Evolutionary conservation across 64 coral and sea anemone species (phyloP), one percentile per base, ranked within the genome.

Genomic region (Pachyseris speciosa): DNA sequence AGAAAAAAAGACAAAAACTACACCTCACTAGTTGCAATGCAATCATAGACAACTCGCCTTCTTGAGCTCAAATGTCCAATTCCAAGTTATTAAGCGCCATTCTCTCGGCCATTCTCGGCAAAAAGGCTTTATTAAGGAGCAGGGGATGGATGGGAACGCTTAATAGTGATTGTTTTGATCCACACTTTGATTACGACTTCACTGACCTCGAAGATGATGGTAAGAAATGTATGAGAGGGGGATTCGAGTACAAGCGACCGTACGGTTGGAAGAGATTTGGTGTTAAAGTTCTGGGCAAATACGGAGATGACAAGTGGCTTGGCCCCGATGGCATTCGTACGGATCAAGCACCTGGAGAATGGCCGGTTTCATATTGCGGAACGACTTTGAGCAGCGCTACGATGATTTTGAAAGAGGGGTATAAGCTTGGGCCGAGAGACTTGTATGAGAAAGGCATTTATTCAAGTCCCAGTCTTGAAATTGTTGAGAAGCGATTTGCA

Each of bases 311-410:
- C n/a, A 37, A 70, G 1, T 94, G 92, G 86, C 67, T 94, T 37
- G 92, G 92, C 3, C 86, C 76, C 12, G 7, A 77, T 4, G 92
- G 92, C 17, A 89, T 83, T 24, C 66, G 92, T 19, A 89, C 74
- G 2, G 53, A 47, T 51, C 31, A 25, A 24, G 42, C 55, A 8
- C 40, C 86, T 41, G 68, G 47, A 5, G 84, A 94, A 72, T 94
- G 91, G 91, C 84, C 91, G 0, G 91, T 88, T n/a, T 87, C 86
- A 10, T 94, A 94, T 10, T 86, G 84, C 37, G 92, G 86, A 6
- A 94, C 92, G 20, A 65, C 74, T 9, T 38, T 89, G 19, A 12
- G 17, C 3, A 72, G 26, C 12, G 76, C 67, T 16, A 65, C 65
- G 20, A 16, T 45, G 58, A 94, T 89, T 29, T 8, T 55, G 16